Evolutionary conservation across 1,140 invertebrate species (phyloP).

Genomic region (Halesus radiatus): DNA sequence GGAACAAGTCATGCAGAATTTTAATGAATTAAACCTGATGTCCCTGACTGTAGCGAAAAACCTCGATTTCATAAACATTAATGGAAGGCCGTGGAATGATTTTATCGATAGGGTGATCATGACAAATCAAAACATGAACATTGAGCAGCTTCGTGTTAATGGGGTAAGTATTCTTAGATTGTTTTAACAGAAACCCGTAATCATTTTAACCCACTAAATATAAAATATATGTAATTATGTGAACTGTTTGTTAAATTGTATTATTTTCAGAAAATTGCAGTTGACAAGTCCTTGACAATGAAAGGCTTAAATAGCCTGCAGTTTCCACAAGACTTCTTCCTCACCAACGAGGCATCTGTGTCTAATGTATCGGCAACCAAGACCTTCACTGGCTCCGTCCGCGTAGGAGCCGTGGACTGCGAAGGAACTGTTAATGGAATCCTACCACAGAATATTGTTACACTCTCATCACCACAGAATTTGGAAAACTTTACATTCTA

Average conservation of each 20-base stretch:
- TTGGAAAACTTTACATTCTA: slow-evolving; percentile 61
- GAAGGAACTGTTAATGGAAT: slow-evolving; percentile 59
- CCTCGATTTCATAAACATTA: slow-evolving; percentile 60
- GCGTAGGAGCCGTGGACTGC: slow-evolving; percentile 55
- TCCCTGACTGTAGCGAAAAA: slow-evolving; percentile 49
- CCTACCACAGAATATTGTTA: slow-evolving; percentile 58
- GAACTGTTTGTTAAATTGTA: background rate
- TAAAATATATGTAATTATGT: background rate
- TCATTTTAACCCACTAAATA: background rate
- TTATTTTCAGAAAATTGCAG: slow-evolving; percentile 61
- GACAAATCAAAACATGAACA: slow-evolving; percentile 59
- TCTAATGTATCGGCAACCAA: slow-evolving; percentile 62
- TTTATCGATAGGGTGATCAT: slow-evolving; percentile 64
- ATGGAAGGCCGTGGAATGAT: slow-evolving; percentile 61
- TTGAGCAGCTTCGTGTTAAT: slow-evolving; percentile 62
- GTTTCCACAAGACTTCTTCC: slow-evolving; percentile 67
- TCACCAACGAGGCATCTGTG: slow-evolving; percentile 59
- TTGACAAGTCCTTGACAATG: slow-evolving; percentile 59
- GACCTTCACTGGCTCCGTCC: slow-evolving; percentile 59
- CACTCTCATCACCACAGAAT: slow-evolving; percentile 57
- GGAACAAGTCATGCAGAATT: background rate
- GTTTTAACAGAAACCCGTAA: background rate
- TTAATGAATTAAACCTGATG: slow-evolving; percentile 27
- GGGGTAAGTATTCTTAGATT: slow-evolving; percentile 63
- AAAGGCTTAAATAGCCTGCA: slow-evolving; percentile 64